These are phyloP conservation scores for Thalassoma bifasciatum DNA, from an alignment of 2,113 vertebrate genomes.

Conservation along the genomic window DNA sequence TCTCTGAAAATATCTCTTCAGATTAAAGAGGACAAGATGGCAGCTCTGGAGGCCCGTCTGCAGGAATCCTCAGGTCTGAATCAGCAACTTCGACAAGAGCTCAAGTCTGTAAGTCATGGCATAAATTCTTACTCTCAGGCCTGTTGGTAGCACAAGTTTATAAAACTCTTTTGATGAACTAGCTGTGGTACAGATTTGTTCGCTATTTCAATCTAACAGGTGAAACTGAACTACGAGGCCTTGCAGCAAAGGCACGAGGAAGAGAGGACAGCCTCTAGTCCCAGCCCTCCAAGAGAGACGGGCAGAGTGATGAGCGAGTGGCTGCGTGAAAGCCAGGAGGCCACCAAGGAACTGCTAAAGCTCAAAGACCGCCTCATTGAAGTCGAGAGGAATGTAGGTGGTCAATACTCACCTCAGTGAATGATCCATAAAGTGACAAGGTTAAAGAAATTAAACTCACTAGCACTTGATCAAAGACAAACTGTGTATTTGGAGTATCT, in stretches of 20 bases:
- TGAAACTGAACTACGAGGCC: slow-evolving; percentile 96
- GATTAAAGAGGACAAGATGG: slow-evolving; percentile 97
- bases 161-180: neutral
- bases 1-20: slow-evolving; percentile 94
- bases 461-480: neutral
- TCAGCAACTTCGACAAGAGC: slow-evolving; percentile 93
- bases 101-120: slow-evolving; percentile 89
- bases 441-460: neutral
- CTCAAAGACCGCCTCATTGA: slow-evolving; percentile 97
- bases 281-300: slow-evolving; percentile 82
- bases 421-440: neutral
- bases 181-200: neutral
- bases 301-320: slow-evolving; percentile 86
- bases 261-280: slow-evolving; percentile 83
- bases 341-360: slow-evolving; percentile 93
- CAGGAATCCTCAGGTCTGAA: slow-evolving; percentile 94
- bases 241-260: slow-evolving; percentile 95
- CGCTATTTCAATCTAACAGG: slow-evolving; percentile 75
- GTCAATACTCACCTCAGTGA: neutral
- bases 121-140: neutral
- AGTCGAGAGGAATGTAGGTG: slow-evolving; percentile 85
- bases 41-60: slow-evolving; percentile 92
- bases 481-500: too few relatives aligned
- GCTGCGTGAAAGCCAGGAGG: slow-evolving; percentile 94
- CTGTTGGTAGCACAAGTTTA: neutral